Conservation (phyloP, 2,797 vertebrate species). For the Sphenopsis melanotis region DNA sequence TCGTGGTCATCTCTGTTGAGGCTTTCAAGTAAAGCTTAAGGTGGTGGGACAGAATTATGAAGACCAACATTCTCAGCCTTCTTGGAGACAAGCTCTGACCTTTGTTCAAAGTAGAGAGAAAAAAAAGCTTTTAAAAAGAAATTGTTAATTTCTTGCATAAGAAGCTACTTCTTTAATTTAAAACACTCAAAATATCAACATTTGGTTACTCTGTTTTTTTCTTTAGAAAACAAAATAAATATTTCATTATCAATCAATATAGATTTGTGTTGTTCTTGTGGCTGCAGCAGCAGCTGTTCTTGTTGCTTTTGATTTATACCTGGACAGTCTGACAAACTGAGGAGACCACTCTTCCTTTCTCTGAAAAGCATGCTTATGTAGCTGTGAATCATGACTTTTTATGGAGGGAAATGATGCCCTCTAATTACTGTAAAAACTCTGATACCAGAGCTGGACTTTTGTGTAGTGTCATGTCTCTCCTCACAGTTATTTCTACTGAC, state of each 20-base stretch:
- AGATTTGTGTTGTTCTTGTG: background rate
- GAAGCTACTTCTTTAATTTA: background rate
- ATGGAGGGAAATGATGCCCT: background rate
- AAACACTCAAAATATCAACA: background rate
- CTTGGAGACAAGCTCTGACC: background rate
- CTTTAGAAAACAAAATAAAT: background rate
- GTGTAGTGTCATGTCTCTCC: background rate
- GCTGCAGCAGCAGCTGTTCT: background rate
- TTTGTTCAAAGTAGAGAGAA: background rate
- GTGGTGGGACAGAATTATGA: background rate
- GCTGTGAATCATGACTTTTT: background rate
- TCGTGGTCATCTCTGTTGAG: background rate
- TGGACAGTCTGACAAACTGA: background rate
- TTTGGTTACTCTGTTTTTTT: background rate
- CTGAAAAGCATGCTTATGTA: background rate
- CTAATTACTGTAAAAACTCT: background rate
- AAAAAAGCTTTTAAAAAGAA: background rate
- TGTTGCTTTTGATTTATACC: background rate
- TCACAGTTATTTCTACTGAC: background rate
- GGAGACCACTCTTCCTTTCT: background rate
- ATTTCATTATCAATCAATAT: background rate
- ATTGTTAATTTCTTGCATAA: background rate
- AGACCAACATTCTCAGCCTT: background rate
- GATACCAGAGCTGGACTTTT: background rate
- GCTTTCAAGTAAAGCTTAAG: background rate